Conservation (phyloP, 2,888 invertebrate genomes). For the Agapetus fuscipes region DNA sequence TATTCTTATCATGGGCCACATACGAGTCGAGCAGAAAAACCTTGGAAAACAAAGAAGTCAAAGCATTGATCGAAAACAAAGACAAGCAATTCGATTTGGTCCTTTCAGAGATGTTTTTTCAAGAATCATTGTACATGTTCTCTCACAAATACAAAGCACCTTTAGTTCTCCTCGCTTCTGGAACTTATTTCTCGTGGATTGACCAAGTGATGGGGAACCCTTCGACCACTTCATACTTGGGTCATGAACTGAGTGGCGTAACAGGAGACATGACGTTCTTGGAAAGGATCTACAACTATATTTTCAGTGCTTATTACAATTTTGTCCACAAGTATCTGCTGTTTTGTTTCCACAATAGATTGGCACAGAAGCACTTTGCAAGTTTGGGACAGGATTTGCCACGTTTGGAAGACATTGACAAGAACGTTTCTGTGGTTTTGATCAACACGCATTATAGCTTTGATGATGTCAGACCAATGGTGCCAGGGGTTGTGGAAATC, state of each 20-base stretch:
- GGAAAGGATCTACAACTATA: not conserved
- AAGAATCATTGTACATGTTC: constrained; percentile 36
- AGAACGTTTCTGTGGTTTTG: constrained; percentile 34
- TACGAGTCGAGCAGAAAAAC: too few relatives aligned
- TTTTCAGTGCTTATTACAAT: not conserved
- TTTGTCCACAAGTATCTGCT: constrained; percentile 23
- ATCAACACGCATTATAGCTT: constrained; percentile 38
- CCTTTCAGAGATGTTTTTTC: constrained; percentile 40
- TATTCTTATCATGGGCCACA: too few relatives aligned
- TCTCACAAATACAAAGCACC: constrained; percentile 40
- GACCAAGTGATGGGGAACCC: constrained; percentile 9
- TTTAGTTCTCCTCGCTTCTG: constrained; percentile 23
- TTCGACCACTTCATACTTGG: constrained; percentile 3
- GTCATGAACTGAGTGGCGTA: constrained; percentile 2
- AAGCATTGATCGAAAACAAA: constrained; percentile 29
- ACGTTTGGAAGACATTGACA: constrained; percentile 31
- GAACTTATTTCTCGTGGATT: not conserved
- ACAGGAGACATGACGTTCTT: not conserved
- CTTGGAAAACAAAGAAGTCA: too few relatives aligned
- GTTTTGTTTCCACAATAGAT: constrained; percentile 29
- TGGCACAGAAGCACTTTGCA: constrained; percentile 28
- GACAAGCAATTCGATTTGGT: constrained; percentile 36
- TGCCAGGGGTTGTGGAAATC: constrained; percentile 36
- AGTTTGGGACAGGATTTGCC: constrained; percentile 29
- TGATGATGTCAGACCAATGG: constrained; percentile 33